Conservation (phyloP, 2,888 invertebrate species). For the Caenorhabditis sp. region DNA sequence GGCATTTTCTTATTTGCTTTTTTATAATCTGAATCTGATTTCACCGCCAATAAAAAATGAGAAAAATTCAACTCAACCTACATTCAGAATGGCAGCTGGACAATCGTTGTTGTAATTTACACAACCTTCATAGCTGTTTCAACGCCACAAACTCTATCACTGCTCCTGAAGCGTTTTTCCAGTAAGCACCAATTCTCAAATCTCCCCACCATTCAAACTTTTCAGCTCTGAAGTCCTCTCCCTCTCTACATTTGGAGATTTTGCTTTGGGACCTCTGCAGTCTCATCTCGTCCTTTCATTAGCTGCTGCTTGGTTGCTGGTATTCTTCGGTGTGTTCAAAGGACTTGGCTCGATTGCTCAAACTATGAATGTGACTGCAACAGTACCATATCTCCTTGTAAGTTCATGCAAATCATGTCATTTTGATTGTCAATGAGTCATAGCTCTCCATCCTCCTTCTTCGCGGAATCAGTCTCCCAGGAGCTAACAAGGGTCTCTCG, state of each 20-base stretch:
- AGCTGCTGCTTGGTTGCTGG: slow-evolving; percentile 93
- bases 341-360: slow-evolving; percentile 84
- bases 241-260: slow-evolving; percentile 85
- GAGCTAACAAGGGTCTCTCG: slow-evolving; percentile 78
- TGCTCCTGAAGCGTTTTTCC: slow-evolving; percentile 81
- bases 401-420: too few species aligned
- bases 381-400: slow-evolving; percentile 80
- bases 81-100: slow-evolving; percentile 75
- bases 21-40: too few species aligned
- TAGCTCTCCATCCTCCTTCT: slow-evolving; percentile 80
- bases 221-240: slow-evolving; percentile 84
- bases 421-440: neutral
- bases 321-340: slow-evolving; percentile 97
- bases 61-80: neutral
- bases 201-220: neutral
- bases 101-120: slow-evolving; percentile 79
- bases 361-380: slow-evolving; percentile 80
- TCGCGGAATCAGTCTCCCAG: slow-evolving; percentile 80
- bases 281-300: slow-evolving; percentile 94
- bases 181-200: slow-evolving; percentile 69
- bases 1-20: too few species aligned
- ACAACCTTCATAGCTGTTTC: slow-evolving; percentile 71
- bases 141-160: slow-evolving; percentile 74
- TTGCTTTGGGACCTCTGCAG: slow-evolving; percentile 85
- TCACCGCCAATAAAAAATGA: neutral